Evolutionary conservation across 2,113 vertebrate genomes (phyloP), one percentile per base, ranked within the genome.

Genomic region (Peromyscus polionotus): DNA sequence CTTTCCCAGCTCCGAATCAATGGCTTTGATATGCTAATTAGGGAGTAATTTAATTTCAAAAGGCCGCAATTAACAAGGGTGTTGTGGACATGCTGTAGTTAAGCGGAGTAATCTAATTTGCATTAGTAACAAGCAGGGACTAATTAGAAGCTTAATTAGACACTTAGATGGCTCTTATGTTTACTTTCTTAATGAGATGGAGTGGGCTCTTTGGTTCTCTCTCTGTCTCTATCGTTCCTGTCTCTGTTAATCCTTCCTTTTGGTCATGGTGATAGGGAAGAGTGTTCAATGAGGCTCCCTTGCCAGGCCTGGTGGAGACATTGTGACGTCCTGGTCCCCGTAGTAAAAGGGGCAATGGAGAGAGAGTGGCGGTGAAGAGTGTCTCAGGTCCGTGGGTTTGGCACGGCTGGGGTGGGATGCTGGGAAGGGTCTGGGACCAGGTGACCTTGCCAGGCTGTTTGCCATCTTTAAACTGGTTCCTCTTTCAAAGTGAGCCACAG

Each of bases 1-100:
- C 98, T 98, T 99, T 98, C 98, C 99, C 99, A 99, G 99, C 99
- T 99, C 98, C 96, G 99, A 99, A 99, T 99, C 99, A 99, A 99
- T 99, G 99, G 99, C 99, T 99, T 99, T 99, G 99, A 99, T 99
- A 99, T 99, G 99, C 99, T 99, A 99, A 99, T 99, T 99, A 99
- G 99, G 98, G 99, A 99, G 99, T 99, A 99, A 99, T 99, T 99
- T 99, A 99, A 99, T 99, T 99, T 99, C 99, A 99, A 99, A 99
- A 99, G 99, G 99, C 99, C 99, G 99, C 99, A 99, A 99, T 99
- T 99, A 99, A 99, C 99, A 99, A 99, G 99, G 99, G 99, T 99
- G 99, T 99, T 99, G 99, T 99, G 99, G 99, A 99, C 99, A 99
- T 99, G 99, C 99, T 99, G 99, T 99, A 99, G 99, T 99, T 99